Conservation (phyloP, 2,113 vertebrate species). For the Ramphastos sulfuratus region DNA sequence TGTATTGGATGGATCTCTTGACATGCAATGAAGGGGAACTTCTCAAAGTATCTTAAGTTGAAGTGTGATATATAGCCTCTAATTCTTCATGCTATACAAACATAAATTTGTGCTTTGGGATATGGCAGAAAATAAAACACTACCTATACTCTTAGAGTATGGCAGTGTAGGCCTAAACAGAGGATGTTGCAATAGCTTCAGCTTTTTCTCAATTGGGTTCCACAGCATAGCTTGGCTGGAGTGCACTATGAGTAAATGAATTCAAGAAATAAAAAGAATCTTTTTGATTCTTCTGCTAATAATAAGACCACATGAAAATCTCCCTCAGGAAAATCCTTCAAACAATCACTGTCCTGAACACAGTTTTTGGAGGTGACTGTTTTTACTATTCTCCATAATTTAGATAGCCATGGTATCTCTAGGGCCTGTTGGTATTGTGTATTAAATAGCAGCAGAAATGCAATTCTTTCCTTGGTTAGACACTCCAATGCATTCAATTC, state of each 20-base stretch:
- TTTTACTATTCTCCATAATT: neutral
- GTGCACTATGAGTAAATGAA: neutral
- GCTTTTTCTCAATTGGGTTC: neutral
- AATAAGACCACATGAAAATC: neutral
- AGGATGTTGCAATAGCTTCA: neutral
- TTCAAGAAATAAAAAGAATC: neutral
- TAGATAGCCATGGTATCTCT: neutral
- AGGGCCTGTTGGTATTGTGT: neutral
- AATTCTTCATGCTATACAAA: neutral
- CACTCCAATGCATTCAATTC: neutral
- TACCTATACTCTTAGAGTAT: neutral
- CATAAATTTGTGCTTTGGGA: neutral
- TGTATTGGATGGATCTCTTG: neutral
- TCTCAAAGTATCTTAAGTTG: neutral
- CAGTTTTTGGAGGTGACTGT: neutral
- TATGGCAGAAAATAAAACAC: neutral
- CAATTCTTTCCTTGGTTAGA: neutral
- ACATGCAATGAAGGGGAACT: neutral
- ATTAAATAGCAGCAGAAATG: constrained; percentile 6
- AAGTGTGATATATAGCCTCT: neutral
- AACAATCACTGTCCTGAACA: neutral
- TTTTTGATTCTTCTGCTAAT: neutral
- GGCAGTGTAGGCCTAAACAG: neutral
- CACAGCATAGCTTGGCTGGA: neutral
- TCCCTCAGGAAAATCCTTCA: neutral